Conservation (phyloP, 2,888 invertebrate species). For the Beris chalybata region DNA sequence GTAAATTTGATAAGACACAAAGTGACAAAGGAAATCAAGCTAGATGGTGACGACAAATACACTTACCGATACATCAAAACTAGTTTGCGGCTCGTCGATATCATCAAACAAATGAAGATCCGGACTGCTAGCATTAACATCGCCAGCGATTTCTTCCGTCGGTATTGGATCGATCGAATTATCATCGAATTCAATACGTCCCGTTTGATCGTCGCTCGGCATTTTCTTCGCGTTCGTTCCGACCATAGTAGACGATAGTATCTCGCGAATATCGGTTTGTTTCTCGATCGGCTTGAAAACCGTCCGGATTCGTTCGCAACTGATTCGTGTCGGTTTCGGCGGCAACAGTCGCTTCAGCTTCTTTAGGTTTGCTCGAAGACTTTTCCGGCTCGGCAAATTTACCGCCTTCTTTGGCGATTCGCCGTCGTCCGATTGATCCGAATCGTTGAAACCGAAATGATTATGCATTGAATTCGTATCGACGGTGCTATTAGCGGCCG, state of each 20-base stretch:
- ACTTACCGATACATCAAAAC: slow-evolving; percentile 48
- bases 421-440: slow-evolving; percentile 40
- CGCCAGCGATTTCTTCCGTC: neutral
- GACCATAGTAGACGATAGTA: slow-evolving; percentile 51
- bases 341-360: slow-evolving; percentile 45
- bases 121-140: neutral
- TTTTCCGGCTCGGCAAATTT: slow-evolving; percentile 33
- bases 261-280: slow-evolving; percentile 47
- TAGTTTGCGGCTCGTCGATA: slow-evolving; percentile 44
- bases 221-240: neutral
- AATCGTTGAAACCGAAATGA: slow-evolving; percentile 50
- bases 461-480: slow-evolving; percentile 22
- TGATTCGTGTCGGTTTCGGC: slow-evolving; percentile 26
- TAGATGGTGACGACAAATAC: no score
- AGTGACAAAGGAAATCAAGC: neutral
- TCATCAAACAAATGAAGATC: slow-evolving; percentile 47
- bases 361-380: slow-evolving; percentile 45
- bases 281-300: slow-evolving; percentile 41
- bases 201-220: neutral
- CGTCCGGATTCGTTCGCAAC: slow-evolving; percentile 40
- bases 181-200: neutral
- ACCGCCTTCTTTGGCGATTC: slow-evolving; percentile 8
- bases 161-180: slow-evolving; percentile 1
- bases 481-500: neutral
- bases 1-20: neutral